Evolutionary conservation across 2,113 vertebrate genomes (phyloP).

Genomic region (Mungos mungo): DNA sequence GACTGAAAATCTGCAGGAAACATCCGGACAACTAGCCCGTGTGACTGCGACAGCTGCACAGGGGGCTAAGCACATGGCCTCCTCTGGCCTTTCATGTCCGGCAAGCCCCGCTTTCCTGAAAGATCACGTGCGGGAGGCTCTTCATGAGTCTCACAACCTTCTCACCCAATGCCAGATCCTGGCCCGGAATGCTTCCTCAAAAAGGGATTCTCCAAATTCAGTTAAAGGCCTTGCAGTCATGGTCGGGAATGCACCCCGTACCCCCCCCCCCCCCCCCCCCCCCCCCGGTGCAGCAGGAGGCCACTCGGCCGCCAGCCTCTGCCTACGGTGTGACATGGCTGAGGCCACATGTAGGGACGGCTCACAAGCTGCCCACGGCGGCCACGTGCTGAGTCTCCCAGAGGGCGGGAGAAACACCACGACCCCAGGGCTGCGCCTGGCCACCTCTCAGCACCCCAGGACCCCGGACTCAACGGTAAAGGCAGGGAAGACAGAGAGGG

Average conservation of each 20-base stretch:
- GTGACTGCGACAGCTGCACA: neutral
- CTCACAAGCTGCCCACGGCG: too few relatives aligned
- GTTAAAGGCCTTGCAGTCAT: neutral
- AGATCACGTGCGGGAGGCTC: neutral
- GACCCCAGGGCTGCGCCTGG: neutral
- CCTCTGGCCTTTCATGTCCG: neutral
- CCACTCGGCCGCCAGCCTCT: too few relatives aligned
- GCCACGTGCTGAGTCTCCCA: neutral
- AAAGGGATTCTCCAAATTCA: neutral
- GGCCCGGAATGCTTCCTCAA: neutral
- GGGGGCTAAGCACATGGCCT: neutral
- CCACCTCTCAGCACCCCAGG: neutral
- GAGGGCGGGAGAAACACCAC: neutral
- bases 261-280: too few relatives aligned
- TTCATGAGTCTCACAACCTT: neutral
- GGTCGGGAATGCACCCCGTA: too few relatives aligned
- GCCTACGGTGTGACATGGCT: fast-evolving
- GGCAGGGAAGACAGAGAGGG: neutral
- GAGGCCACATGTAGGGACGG: neutral
- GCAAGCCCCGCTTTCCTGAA: neutral
- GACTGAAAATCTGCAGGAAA: neutral
- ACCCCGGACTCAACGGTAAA: neutral
- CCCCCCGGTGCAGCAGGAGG: neutral
- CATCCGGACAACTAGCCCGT: neutral
- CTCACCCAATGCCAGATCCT: neutral